Base-by-base conservation (phyloP, 2,797 vertebrate genomes). In the Mallotus villosus region DNA sequence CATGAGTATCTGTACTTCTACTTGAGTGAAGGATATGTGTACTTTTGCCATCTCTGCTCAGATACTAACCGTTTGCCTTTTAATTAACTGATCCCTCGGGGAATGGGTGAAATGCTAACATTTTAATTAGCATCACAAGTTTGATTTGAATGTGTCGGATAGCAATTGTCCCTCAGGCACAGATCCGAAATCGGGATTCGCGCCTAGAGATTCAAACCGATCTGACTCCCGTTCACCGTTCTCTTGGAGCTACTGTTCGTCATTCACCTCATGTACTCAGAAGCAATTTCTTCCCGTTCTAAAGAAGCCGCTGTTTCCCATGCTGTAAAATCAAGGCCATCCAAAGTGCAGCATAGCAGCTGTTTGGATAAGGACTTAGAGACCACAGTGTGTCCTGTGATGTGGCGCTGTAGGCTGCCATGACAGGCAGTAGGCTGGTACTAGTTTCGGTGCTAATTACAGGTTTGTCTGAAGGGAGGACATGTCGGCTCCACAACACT, bases 51-150 rank as follows among this genome's bases (percentile, higher is more conserved):
- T 46, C 41, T 46, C 9, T 46, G 12, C 41, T 66, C 12, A 66
- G 41, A 66, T 9, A 24, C 37, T 14, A 46, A 2, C 12, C 46
- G 63, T 71, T 71, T 72, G 49, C 49, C 34, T 63, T 57, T 61
- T 37, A 71, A 71, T 63, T 63, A 71, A 34, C 58, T 37, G 14
- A 41, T 65, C 49, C 62, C 49, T 17, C 24, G 19, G 62, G 53
- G n/a, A 65, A 11, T 24, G 8, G 25, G 32, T 61, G 21, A 41
- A 70, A 69, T 41, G 2, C 14, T 69, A 11, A 22, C 6, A 21
- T 66, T 71, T 66, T 49, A 59, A 72, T 72, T 66, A 66, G 41
- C 27, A 12, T 46, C 14, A 12, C 9, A 46, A 46, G 9, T 12
- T 2, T 12, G 41, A 46, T 46, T 46, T 46, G 41, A 46, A 46